phyloP scores from a whole-genome alignment of 2,113 vertebrate species.

The Hypocryptadius cinnamomeus region DNA sequence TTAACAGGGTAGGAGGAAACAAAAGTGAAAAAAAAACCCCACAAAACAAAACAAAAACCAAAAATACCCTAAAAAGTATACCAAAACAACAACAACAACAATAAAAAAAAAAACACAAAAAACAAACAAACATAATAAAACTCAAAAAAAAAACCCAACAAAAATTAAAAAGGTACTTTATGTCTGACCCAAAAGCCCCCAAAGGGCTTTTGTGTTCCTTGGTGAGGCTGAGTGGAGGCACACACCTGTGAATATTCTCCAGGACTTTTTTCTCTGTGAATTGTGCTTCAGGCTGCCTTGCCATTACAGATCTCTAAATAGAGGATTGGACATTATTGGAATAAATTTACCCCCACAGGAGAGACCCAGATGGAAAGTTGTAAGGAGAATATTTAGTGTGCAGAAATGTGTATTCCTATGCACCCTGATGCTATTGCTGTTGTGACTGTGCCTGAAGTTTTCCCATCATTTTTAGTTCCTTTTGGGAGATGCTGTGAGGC shows the following conservation, averaged over 20 bases:
- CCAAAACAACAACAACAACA: no score
- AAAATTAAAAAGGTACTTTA: fast-evolving
- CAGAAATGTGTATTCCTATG: neutral
- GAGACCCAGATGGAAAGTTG: neutral
- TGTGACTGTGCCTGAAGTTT: neutral
- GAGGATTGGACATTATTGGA: neutral
- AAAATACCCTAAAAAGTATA: no score
- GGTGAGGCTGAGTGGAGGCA: neutral
- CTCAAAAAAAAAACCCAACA: no score
- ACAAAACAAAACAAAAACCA: no score
- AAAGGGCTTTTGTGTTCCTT: fast-evolving
- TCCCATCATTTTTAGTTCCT: neutral
- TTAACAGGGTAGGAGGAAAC: neutral
- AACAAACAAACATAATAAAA: no score
- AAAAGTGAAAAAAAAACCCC: neutral
- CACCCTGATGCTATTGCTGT: neutral
- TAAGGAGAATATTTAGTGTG: neutral
- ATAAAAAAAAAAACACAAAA: no score
- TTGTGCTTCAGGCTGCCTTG: neutral
- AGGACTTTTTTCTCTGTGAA: neutral
- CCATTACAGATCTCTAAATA: neutral
- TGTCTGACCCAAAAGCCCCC: neutral
- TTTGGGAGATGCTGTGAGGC: neutral
- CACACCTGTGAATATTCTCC: neutral
- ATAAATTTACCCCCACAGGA: neutral